These are phyloP conservation scores for Drosophila prosaltans DNA, from an alignment of 1,140 invertebrate genomes.

Conservation along the genomic window DNA sequence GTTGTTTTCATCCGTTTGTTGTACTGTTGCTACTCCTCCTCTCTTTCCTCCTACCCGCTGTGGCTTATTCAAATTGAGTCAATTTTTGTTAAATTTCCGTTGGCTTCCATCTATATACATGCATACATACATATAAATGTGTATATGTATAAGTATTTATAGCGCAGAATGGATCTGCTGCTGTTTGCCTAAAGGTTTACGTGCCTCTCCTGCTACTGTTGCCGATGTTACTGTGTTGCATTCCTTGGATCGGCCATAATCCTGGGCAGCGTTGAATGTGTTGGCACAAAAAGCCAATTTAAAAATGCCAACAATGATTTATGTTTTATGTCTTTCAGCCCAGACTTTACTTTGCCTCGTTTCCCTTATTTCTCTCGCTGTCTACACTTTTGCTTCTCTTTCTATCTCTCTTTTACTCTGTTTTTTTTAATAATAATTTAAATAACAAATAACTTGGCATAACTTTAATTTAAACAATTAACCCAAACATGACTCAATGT, in stretches of 20 bases:
- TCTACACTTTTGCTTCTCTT: background rate
- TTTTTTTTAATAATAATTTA: slow-evolving; percentile 47
- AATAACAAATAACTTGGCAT: slow-evolving; percentile 42
- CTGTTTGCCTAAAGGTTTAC: slow-evolving; percentile 39
- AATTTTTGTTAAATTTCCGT: slow-evolving; percentile 81
- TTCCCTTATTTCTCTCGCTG: slow-evolving; percentile 1
- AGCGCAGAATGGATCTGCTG: slow-evolving; percentile 23
- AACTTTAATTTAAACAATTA: slow-evolving; percentile 79
- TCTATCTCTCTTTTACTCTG: background rate
- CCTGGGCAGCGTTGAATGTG: slow-evolving; percentile 64
- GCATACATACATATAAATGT: background rate
- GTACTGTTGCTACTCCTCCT: background rate
- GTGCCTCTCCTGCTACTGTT: slow-evolving; percentile 7
- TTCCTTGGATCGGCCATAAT: slow-evolving; percentile 51
- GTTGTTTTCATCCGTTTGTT: slow-evolving; percentile 40
- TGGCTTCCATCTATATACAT: slow-evolving; percentile 42
- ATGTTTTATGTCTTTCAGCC: slow-evolving; percentile 40
- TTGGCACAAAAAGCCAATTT: slow-evolving; percentile 75
- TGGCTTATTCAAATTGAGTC: slow-evolving; percentile 77
- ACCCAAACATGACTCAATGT: slow-evolving; percentile 48
- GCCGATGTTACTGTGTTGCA: slow-evolving; percentile 27
- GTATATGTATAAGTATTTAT: slow-evolving; percentile 25
- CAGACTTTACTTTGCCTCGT: slow-evolving; percentile 20
- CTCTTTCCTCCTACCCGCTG: slow-evolving; percentile 6
- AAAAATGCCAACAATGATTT: slow-evolving; percentile 81